Evolutionary conservation across 2,888 invertebrate genomes (phyloP), one percentile per base, ranked within the genome.

Genomic region (Thymelicus acteon): DNA sequence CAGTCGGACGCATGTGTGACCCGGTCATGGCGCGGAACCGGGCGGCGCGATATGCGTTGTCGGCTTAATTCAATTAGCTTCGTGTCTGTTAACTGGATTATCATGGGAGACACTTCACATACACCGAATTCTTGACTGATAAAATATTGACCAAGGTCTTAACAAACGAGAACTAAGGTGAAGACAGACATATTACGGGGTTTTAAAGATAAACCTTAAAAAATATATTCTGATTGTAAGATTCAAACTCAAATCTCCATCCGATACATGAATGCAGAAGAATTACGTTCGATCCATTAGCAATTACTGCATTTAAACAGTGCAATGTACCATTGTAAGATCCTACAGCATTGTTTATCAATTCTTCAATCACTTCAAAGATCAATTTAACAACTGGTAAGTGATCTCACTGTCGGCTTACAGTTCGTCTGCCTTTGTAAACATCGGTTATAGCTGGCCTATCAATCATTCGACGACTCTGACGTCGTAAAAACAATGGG

Each of bases 11-110:
- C 81, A 40, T 75, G 72, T 69, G 75, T 88, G 89, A 89, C 91
- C 89, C 77, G 90, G 90, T 92, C 87, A 90, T 79, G 78, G 82
- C 81, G 82, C 90, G 91, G 92, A 92, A 84, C 89, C 64, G 44
- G 6, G 47, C 81, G 77, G 78, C 76, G 71, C 72, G 80, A 65
- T 73, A 70, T 60, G 40, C 73, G 74, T 71, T 74, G 74, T 75
- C 70, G 70, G 69, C 49, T 64, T 70, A 70, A 70, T 70, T 70
- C 70, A 70, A 70, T 70, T 70, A 54, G 54, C 24, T 54, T 10
- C 24, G 54, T 54, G 65, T 70, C 64, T 52, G 15, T 60, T 65
- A 71, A 71, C 64, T 65, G 60, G 70, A 60, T 60, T 71, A 65
- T 64, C 63, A 54, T 58, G 58, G 39, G 0, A 58, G 58, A 58